phyloP scores from a whole-genome alignment of 2,113 vertebrate species.

The Smithornis capensis region DNA sequence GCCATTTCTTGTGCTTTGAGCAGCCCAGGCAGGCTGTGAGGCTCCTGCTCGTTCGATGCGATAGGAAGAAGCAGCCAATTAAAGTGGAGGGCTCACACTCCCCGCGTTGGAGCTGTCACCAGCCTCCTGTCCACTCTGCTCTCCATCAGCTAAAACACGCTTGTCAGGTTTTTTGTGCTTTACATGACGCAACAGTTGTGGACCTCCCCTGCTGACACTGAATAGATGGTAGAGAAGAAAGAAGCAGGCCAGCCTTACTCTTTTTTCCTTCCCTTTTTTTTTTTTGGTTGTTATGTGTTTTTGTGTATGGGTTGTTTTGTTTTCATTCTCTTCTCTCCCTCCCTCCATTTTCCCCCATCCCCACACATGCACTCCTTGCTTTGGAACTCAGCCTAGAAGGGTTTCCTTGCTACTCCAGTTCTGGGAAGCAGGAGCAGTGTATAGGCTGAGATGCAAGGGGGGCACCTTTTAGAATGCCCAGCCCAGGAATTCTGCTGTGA shows the following conservation, averaged over 20 bases:
- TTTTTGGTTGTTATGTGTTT: too few relatives aligned
- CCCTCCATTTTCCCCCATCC: background rate
- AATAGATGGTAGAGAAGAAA: slow-evolving; percentile 27
- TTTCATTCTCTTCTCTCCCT: background rate
- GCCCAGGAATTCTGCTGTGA: background rate
- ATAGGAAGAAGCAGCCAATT: background rate
- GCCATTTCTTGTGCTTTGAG: background rate
- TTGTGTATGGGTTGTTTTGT: background rate
- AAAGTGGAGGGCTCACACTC: background rate
- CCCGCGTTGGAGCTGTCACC: background rate
- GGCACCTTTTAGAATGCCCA: background rate
- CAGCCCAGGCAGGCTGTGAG: background rate
- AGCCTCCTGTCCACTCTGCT: slow-evolving; percentile 52
- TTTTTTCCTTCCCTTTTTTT: background rate
- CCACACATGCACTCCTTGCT: rapidly evolving
- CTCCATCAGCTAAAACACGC: slow-evolving; percentile 36
- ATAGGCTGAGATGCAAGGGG: background rate
- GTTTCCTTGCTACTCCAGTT: background rate
- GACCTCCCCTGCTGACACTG: slow-evolving; percentile 45
- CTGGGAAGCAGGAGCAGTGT: background rate
- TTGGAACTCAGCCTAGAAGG: background rate
- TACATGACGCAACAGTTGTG: slow-evolving; percentile 50
- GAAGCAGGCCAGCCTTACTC: background rate
- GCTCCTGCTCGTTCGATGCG: background rate
- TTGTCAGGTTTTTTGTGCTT: slow-evolving; percentile 38